Percentiles rank a stretch among this genome's conserved stretches.
Evolutionary conservation across 2,113 vertebrate species (phyloP).

Genomic region (Rhynchomys soricoides): DNA sequence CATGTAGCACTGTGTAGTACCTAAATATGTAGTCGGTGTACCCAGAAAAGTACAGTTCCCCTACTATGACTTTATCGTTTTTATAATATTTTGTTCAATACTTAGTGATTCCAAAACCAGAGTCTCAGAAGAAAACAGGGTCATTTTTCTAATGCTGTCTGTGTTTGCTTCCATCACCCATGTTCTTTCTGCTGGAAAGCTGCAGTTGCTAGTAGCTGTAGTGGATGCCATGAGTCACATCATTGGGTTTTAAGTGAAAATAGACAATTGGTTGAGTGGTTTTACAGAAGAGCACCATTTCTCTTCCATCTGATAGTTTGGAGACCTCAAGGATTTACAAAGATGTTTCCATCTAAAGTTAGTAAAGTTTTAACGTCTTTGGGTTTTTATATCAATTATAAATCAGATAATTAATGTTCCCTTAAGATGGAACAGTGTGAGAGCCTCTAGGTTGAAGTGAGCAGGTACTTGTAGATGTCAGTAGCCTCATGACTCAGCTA

Average conservation of each 20-base stretch:
- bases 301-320: not conserved
- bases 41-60: not conserved
- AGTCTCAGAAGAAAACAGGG: not conserved
- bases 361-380: conserved; percentile 18
- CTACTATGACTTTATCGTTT: not conserved
- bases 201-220: not conserved
- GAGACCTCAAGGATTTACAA: not conserved
- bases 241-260: not conserved
- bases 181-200: not conserved
- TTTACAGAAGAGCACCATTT: not conserved
- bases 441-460: not conserved
- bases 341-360: not conserved
- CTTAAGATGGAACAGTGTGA: not conserved
- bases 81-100: not conserved
- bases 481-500: not conserved
- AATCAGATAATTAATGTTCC: conserved; percentile 10
- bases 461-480: not conserved
- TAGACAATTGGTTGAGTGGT: not conserved
- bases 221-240: not conserved
- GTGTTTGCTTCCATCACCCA: not conserved
- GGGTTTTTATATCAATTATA: conserved; percentile 5
- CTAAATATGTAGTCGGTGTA: not conserved
- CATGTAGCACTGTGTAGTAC: not conserved
- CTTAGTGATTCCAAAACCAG: not conserved
- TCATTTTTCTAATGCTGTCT: not conserved